Evolutionary conservation across 2,113 vertebrate species (phyloP).

Genomic region (Azemiops feae): DNA sequence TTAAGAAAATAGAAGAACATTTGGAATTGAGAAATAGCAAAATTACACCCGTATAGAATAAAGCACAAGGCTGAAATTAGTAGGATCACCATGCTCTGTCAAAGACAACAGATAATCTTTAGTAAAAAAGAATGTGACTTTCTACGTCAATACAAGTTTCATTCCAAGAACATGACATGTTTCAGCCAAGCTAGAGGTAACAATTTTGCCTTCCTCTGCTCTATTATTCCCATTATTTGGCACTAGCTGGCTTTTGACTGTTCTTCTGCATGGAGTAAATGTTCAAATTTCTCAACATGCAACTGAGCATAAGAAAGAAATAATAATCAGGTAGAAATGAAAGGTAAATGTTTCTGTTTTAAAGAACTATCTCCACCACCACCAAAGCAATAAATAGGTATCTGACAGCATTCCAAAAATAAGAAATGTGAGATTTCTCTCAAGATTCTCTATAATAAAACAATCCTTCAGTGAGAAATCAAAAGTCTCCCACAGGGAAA

Average conservation of each 20-base stretch:
- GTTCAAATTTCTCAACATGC: not conserved
- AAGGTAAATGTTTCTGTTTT: not conserved
- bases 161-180: not conserved
- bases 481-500: not conserved
- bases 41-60: not conserved
- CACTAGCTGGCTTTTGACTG: not conserved
- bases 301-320: not conserved
- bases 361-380: not conserved
- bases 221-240: not conserved
- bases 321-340: not conserved
- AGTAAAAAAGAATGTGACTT: not conserved
- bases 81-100: not conserved
- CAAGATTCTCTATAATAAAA: not conserved
- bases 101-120: not conserved
- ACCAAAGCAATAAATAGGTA: not conserved
- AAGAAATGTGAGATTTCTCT: not conserved
- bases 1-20: not conserved
- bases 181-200: not conserved
- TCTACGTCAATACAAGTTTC: not conserved
- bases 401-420: not conserved
- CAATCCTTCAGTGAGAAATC: not conserved
- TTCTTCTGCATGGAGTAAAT: not conserved
- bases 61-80: not conserved
- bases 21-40: not conserved
- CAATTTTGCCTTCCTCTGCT: conserved; percentile 1